Evolutionary conservation across 53 echinoderm and acorn worm genomes (phyloP).

Genomic region (Holothuria scabra): DNA sequence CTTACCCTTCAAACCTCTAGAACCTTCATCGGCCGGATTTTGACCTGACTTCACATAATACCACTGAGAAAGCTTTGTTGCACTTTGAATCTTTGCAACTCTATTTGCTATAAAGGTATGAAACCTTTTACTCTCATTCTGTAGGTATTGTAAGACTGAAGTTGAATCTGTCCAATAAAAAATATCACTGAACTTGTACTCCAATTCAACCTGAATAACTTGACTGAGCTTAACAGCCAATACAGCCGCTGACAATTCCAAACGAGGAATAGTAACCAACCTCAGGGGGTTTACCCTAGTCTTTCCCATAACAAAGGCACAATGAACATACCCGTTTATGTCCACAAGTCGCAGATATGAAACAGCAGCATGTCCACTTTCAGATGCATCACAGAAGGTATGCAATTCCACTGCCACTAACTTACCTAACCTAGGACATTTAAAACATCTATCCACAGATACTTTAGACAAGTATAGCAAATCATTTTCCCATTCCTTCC

Average conservation of each 20-base stretch:
- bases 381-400: slow-evolving; percentile 63
- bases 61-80: background rate
- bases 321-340: slow-evolving; percentile 9
- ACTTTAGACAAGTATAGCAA: slow-evolving; percentile 27
- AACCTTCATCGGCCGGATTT: slow-evolving; percentile 46
- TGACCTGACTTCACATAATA: no score
- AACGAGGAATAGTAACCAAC: slow-evolving; percentile 52
- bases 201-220: slow-evolving; percentile 17
- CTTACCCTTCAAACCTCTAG: slow-evolving; percentile 12
- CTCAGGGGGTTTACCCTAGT: slow-evolving; percentile 57
- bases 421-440: slow-evolving; percentile 37
- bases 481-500: slow-evolving; percentile 39
- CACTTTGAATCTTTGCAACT: slow-evolving; percentile 49
- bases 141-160: slow-evolving; percentile 57
- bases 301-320: slow-evolving; percentile 62
- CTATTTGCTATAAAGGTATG: slow-evolving; percentile 68
- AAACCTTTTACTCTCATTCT: slow-evolving; percentile 54
- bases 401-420: slow-evolving; percentile 29
- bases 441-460: slow-evolving; percentile 51
- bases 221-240: slow-evolving; percentile 15
- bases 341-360: slow-evolving; percentile 50
- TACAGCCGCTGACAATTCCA: slow-evolving; percentile 65
- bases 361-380: slow-evolving; percentile 60
- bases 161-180: slow-evolving; percentile 62
- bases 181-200: slow-evolving; percentile 1